Percentiles rank a stretch among this genome's conserved stretches.
phyloP scores from a whole-genome alignment of 2,888 invertebrate genomes.

The Drosophila greeni region DNA sequence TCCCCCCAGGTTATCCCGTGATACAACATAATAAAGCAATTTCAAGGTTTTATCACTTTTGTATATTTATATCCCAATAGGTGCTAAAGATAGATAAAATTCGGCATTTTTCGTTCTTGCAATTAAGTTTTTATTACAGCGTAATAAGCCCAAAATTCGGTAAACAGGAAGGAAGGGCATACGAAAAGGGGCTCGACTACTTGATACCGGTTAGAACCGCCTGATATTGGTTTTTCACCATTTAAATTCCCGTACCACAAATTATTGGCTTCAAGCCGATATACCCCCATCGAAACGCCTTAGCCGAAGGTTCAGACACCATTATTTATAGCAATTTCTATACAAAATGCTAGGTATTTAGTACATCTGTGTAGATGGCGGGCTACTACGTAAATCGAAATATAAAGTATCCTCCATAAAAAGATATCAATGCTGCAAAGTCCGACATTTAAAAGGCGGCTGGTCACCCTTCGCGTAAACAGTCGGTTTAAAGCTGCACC shows the following conservation, averaged over 20 bases:
- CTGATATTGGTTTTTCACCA: neutral
- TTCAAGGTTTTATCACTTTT: neutral
- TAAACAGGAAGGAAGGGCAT: neutral
- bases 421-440: neutral
- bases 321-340: neutral
- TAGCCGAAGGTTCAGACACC: neutral
- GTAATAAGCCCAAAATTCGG: neutral
- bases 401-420: neutral
- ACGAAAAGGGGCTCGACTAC: neutral
- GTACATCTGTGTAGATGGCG: neutral
- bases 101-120: neutral
- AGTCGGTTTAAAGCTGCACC: neutral
- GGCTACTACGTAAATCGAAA: neutral
- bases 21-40: neutral
- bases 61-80: neutral
- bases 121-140: neutral
- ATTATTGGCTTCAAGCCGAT: neutral
- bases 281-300: neutral
- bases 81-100: neutral
- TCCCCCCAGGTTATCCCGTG: neutral
- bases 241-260: too few species aligned
- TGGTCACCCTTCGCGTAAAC: neutral
- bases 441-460: neutral
- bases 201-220: neutral
- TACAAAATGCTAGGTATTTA: neutral